phyloP scores from a whole-genome alignment of 2,888 invertebrate genomes.

The Parascotia fuliginaria region DNA sequence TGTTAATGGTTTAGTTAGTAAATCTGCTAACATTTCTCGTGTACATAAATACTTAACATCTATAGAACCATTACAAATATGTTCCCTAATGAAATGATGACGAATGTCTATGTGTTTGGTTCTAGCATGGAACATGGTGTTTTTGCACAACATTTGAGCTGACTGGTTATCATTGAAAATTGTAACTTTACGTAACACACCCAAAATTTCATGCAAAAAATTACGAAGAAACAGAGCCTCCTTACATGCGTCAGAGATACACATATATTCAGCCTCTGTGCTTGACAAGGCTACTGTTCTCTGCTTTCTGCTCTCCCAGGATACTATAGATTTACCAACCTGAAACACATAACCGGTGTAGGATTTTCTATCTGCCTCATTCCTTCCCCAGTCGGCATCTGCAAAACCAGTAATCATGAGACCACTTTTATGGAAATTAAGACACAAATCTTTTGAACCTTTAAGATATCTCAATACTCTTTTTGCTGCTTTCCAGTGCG shows the following conservation, averaged over 20 bases:
- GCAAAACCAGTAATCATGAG: constrained; percentile 4
- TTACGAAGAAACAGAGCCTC: constrained; percentile 1
- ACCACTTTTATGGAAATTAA: constrained; percentile 11
- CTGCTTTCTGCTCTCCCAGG: constrained; percentile 5
- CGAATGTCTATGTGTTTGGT: no score
- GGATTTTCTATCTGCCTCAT: constrained; percentile 20
- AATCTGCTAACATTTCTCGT: background rate
- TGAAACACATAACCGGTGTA: constrained; percentile 35
- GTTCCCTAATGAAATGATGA: background rate
- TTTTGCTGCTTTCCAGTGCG: background rate
- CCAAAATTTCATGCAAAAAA: background rate
- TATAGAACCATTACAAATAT: background rate
- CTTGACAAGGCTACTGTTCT: constrained; percentile 3
- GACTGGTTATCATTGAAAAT: background rate
- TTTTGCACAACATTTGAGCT: no score
- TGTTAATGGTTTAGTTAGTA: background rate
- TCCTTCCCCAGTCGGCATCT: constrained; percentile 32
- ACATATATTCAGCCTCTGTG: constrained; percentile 10
- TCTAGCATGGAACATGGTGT: no score
- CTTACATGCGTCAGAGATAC: constrained; percentile 2
- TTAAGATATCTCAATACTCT: constrained; percentile 34
- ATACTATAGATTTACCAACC: background rate
- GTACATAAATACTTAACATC: background rate
- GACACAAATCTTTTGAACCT: constrained; percentile 20
- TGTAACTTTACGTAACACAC: background rate